Percentiles rank a stretch among this genome's conserved stretches.
Conservation (phyloP, 64 coral and sea anemone species). For the Dendronephthya gigantea region DNA sequence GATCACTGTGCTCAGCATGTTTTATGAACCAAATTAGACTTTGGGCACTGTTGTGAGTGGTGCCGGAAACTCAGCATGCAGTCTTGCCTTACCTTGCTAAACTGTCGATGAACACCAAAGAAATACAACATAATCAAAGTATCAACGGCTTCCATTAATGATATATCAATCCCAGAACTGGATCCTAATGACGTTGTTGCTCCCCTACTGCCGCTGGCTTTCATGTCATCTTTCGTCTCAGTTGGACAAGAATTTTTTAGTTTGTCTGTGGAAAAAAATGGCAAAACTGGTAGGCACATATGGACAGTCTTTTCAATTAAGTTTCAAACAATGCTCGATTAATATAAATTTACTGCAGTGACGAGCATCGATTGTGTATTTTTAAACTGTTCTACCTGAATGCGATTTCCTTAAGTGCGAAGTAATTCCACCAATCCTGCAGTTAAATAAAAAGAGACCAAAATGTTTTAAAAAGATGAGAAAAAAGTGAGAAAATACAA, state of each 20-base stretch:
- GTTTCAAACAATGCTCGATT: too few relatives aligned
- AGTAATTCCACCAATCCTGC: slow-evolving; percentile 75
- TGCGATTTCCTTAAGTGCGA: slow-evolving; percentile 86
- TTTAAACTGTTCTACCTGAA: too few relatives aligned
- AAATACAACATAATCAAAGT: slow-evolving; percentile 76
- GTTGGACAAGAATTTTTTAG: neutral
- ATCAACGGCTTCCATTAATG: slow-evolving; percentile 83
- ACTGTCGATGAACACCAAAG: slow-evolving; percentile 88
- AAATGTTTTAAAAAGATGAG: slow-evolving; percentile 29
- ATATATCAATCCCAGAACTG: slow-evolving; percentile 26
- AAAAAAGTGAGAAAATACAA: slow-evolving; percentile 49
- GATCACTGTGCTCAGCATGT: too few relatives aligned
- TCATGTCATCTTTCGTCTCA: neutral
- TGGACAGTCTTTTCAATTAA: neutral
- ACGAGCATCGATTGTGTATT: too few relatives aligned
- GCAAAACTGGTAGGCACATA: neutral
- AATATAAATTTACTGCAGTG: too few relatives aligned
- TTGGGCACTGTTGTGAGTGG: too few relatives aligned
- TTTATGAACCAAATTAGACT: too few relatives aligned
- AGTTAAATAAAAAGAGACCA: neutral
- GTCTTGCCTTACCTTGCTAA: slow-evolving; percentile 73
- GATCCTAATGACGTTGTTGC: neutral
- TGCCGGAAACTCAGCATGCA: too few relatives aligned
- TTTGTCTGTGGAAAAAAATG: neutral
- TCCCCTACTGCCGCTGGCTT: neutral